Conservation (phyloP, 2,888 invertebrate species). For the Morpho helenor region DNA sequence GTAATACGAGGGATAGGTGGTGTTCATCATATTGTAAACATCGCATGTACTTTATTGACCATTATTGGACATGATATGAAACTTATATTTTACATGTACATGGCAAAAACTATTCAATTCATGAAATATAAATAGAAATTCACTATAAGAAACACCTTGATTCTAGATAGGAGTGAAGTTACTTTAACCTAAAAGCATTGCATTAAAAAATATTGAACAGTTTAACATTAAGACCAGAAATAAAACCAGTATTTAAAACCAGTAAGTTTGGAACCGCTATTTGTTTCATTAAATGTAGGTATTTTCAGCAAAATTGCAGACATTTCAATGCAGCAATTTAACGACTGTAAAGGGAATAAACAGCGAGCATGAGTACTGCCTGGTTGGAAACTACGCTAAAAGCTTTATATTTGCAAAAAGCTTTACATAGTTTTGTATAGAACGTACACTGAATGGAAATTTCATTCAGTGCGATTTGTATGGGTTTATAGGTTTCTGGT, state of each 20-base stretch:
- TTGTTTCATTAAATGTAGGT: slow-evolving; percentile 6
- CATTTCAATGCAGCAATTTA: slow-evolving; percentile 22
- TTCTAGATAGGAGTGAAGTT: too few relatives aligned
- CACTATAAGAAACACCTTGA: too few relatives aligned
- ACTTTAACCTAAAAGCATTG: too few relatives aligned
- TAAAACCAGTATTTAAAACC: not conserved
- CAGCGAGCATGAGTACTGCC: slow-evolving; percentile 13
- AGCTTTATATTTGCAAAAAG: slow-evolving; percentile 20
- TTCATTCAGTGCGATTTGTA: slow-evolving; percentile 9
- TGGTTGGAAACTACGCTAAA: slow-evolving; percentile 17
- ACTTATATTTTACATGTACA: too few relatives aligned
- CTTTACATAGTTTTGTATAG: slow-evolving; percentile 3
- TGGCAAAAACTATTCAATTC: too few relatives aligned
- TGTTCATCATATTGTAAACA: too few relatives aligned
- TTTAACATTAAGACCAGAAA: too few relatives aligned
- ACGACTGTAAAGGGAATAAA: slow-evolving; percentile 17
- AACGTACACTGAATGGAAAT: slow-evolving; percentile 7
- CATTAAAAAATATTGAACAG: too few relatives aligned
- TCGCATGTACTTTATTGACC: too few relatives aligned
- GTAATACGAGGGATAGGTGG: too few relatives aligned
- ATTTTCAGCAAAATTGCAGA: slow-evolving; percentile 18
- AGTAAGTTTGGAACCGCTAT: not conserved
- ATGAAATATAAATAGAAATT: too few relatives aligned
- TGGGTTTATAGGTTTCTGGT: slow-evolving; percentile 12
- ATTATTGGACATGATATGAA: too few relatives aligned